These are phyloP conservation scores for Pseudois nayaur DNA, from an alignment of 2,113 vertebrate genomes.

Conservation along the genomic window DNA sequence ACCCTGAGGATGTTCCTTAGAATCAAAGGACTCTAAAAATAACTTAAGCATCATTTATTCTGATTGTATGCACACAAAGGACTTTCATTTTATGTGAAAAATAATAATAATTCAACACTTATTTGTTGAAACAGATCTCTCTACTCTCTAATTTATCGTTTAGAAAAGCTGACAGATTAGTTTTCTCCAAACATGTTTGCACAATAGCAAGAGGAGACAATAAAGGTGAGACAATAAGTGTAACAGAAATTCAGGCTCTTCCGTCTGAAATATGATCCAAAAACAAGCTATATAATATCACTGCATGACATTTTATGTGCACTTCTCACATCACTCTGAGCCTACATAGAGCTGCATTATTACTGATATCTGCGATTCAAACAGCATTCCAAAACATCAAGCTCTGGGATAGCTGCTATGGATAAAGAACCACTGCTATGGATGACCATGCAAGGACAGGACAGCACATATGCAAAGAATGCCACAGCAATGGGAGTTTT, in stretches of 20 bases:
- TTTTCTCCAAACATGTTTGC: neutral
- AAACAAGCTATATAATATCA: neutral
- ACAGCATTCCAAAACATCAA: neutral
- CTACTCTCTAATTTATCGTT: neutral
- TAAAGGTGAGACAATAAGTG: neutral
- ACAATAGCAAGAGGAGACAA: neutral
- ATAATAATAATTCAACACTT: neutral
- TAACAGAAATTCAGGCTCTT: neutral
- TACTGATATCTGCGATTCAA: neutral
- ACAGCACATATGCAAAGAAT: neutral
- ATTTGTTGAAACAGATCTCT: neutral
- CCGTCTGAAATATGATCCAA: neutral
- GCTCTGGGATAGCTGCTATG: neutral
- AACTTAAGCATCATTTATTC: neutral
- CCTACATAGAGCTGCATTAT: rapidly evolving
- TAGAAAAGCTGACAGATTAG: neutral
- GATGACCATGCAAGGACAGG: neutral
- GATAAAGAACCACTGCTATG: neutral
- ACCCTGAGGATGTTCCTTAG: neutral
- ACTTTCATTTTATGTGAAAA: neutral
- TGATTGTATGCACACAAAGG: neutral
- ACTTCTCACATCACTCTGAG: neutral
- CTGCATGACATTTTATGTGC: neutral
- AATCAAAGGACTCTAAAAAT: neutral
- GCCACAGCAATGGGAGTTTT: neutral